Evolutionary conservation across 2,113 vertebrate species (phyloP).

Genomic region (Thomomys bottae): DNA sequence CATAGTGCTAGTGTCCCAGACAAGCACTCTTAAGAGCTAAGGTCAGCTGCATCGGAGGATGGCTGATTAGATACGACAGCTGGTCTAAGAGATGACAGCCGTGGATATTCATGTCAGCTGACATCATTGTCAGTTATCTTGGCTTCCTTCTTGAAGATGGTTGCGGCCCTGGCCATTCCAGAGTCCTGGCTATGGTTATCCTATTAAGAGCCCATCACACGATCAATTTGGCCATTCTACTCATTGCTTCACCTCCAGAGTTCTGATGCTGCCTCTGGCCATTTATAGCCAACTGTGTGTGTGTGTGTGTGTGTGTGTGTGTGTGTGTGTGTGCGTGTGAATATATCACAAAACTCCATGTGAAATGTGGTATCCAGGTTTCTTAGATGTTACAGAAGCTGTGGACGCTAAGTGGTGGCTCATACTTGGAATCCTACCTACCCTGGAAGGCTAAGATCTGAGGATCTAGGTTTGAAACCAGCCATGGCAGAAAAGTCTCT

Average conservation of each 20-base stretch:
- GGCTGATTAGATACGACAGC: constrained; percentile 20
- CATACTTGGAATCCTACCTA: too few relatives aligned
- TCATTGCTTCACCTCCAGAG: background rate
- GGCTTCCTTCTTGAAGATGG: constrained; percentile 33
- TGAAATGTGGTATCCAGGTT: background rate
- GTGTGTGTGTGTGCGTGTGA: too few relatives aligned
- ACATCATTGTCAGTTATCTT: constrained; percentile 36
- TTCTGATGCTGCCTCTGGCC: background rate
- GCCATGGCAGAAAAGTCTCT: too few relatives aligned
- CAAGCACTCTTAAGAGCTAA: constrained; percentile 34
- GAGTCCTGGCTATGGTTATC: background rate
- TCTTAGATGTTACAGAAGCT: background rate
- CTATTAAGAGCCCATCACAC: background rate
- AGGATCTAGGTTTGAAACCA: too few relatives aligned
- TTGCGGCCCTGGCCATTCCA: background rate
- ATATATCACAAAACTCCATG: background rate
- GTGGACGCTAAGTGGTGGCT: background rate
- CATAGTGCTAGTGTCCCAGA: background rate
- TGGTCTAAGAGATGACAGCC: constrained; percentile 52
- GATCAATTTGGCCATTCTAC: background rate
- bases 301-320: too few relatives aligned
- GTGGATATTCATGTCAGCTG: background rate
- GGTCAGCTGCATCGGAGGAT: constrained; percentile 55
- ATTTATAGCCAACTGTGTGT: background rate
- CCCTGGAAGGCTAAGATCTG: too few relatives aligned